Evolutionary conservation across 1,140 invertebrate genomes (phyloP).

Genomic region (Forficula auricularia): DNA sequence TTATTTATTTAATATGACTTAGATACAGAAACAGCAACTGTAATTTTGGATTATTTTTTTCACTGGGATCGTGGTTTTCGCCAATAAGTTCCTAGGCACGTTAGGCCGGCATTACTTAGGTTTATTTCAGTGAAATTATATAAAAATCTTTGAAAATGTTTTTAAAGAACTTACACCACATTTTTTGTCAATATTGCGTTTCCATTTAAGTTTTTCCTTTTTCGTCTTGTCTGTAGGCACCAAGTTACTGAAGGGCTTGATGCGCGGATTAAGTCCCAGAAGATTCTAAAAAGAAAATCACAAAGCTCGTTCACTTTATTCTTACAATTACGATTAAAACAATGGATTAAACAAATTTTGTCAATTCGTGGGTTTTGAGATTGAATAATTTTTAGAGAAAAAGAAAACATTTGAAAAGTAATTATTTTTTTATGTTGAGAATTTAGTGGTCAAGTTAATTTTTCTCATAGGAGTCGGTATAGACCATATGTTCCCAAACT

Average conservation of each 20-base stretch:
- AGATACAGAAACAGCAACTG: not conserved
- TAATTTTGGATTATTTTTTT: not conserved
- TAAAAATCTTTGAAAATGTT: not conserved
- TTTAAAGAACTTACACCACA: conserved; percentile 48
- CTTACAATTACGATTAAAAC: no score
- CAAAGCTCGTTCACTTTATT: no score
- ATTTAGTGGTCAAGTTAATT: no score
- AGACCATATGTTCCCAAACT: no score
- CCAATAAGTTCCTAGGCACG: not conserved
- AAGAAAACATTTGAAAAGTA: no score
- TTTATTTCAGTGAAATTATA: not conserved
- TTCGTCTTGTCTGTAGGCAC: conserved; percentile 71
- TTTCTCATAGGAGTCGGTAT: no score
- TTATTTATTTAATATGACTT: no score
- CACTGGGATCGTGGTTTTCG: not conserved
- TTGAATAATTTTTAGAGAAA: no score
- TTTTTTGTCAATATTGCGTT: conserved; percentile 72
- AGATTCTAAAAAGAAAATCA: conserved; percentile 55
- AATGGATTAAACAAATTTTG: no score
- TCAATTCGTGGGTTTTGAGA: no score
- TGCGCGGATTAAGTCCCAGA: conserved; percentile 66
- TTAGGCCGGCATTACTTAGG: no score
- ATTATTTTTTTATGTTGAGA: no score
- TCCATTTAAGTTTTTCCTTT: conserved; percentile 81
- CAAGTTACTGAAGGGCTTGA: conserved; percentile 51